Percentiles rank a stretch among this genome's conserved stretches.
Evolutionary conservation across 2,888 invertebrate genomes (phyloP).

Genomic region (Lycia hirtaria): DNA sequence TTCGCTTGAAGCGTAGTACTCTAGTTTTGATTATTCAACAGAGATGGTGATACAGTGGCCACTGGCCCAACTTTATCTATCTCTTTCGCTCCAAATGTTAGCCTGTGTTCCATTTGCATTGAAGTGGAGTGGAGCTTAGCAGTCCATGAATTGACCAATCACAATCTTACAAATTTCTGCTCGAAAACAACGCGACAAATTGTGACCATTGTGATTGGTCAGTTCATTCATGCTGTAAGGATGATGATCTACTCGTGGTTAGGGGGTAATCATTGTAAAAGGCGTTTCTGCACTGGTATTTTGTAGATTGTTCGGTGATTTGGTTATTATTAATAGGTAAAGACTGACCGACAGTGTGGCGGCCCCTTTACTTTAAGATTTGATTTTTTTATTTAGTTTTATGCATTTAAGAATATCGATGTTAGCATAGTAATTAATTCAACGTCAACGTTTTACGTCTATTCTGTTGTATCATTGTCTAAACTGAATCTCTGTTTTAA

Average conservation of each 20-base stretch:
- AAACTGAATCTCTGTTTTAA: background rate
- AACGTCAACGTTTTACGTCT: background rate
- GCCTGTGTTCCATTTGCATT: no score
- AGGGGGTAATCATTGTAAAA: slow-evolving; percentile 17
- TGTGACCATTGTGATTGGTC: no score
- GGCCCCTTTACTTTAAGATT: slow-evolving; percentile 24
- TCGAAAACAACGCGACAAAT: no score
- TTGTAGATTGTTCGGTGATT: slow-evolving; percentile 26
- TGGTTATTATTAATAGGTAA: slow-evolving; percentile 21
- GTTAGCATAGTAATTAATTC: slow-evolving; percentile 6
- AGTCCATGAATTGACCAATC: no score
- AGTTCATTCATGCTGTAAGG: no score
- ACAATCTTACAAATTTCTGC: no score
- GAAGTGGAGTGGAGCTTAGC: no score
- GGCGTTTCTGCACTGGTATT: slow-evolving; percentile 33
- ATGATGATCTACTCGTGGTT: background rate
- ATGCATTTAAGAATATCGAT: slow-evolving; percentile 35
- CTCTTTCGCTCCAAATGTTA: no score
- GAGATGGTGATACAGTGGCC: no score
- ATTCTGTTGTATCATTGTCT: background rate
- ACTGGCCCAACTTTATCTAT: no score
- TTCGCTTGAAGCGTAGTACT: no score
- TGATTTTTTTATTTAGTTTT: slow-evolving; percentile 19
- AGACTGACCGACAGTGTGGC: slow-evolving; percentile 35
- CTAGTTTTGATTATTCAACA: no score